Conservation (phyloP, 1,140 invertebrate species). For the Vanessa tameamea region DNA sequence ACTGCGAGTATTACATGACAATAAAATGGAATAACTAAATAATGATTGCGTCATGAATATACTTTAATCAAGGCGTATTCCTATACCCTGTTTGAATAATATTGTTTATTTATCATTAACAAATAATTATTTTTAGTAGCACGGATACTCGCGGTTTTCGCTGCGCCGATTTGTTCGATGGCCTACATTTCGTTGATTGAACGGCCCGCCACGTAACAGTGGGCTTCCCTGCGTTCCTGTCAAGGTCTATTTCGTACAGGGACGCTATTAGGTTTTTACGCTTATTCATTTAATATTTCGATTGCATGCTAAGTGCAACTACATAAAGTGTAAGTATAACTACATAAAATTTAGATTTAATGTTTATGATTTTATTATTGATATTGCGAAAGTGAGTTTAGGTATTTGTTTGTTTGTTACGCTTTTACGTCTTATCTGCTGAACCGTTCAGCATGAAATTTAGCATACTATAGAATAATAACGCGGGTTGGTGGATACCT, state of each 20-base stretch:
- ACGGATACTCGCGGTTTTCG: not conserved
- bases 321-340: not conserved
- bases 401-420: too few species aligned
- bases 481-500: too few species aligned
- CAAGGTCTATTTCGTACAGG: slow-evolving; percentile 56
- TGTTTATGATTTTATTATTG: not conserved
- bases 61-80: too few species aligned
- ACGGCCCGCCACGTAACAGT: slow-evolving; percentile 53
- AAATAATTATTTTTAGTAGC: slow-evolving; percentile 4
- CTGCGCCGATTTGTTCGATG: slow-evolving; percentile 44
- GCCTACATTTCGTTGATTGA: slow-evolving; percentile 62
- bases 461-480: too few species aligned
- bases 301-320: not conserved
- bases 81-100: not conserved
- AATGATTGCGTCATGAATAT: too few species aligned
- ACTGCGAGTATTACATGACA: too few species aligned
- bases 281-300: slow-evolving; percentile 2
- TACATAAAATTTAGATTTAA: not conserved
- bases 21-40: too few species aligned
- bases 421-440: too few species aligned
- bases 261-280: slow-evolving; percentile 47
- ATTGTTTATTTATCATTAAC: too few species aligned
- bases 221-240: slow-evolving; percentile 68
- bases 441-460: too few species aligned
- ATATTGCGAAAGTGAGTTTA: too few species aligned